phyloP scores from a whole-genome alignment of 2,113 vertebrate genomes.

The Arvicanthis niloticus region DNA sequence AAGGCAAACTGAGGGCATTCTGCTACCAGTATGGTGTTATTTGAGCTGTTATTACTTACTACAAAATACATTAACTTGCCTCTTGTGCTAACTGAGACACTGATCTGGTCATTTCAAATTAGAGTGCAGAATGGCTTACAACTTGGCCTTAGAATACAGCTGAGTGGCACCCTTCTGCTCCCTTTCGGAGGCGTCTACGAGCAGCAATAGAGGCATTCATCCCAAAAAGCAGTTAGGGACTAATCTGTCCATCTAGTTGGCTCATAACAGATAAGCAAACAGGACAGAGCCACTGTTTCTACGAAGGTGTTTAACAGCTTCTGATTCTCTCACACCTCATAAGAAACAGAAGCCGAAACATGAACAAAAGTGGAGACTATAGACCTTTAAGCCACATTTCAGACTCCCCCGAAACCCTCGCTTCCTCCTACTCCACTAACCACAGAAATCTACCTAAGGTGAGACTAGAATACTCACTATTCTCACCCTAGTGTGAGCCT shows the following conservation, averaged over 20 bases:
- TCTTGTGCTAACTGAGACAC: not conserved
- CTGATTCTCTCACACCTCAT: conserved; percentile 27
- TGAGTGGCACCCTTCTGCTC: conserved; percentile 1
- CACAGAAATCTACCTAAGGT: not conserved
- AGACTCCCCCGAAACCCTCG: not conserved
- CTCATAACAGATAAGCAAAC: not conserved
- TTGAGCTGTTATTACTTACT: not conserved
- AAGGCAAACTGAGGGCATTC: conserved; percentile 25
- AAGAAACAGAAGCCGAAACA: conserved; percentile 24
- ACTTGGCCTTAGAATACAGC: not conserved
- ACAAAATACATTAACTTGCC: not conserved
- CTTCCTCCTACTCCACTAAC: not conserved
- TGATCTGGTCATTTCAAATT: not conserved
- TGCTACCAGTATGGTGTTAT: not conserved
- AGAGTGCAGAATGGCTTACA: not conserved
- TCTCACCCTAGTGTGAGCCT: not conserved
- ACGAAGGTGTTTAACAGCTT: not conserved
- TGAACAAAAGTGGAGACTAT: not conserved
- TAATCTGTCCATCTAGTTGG: not conserved
- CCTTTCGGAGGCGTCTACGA: not conserved
- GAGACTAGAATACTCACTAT: not conserved
- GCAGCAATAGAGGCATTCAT: not conserved
- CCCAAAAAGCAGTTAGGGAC: not conserved
- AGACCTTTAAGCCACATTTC: not conserved
- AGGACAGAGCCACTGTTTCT: not conserved